A percentile compares a stretch with the other conserved stretches of the same genome.
These are phyloP conservation scores for Euphydryas editha DNA, from an alignment of 2,888 invertebrate species.

Conservation along the genomic window DNA sequence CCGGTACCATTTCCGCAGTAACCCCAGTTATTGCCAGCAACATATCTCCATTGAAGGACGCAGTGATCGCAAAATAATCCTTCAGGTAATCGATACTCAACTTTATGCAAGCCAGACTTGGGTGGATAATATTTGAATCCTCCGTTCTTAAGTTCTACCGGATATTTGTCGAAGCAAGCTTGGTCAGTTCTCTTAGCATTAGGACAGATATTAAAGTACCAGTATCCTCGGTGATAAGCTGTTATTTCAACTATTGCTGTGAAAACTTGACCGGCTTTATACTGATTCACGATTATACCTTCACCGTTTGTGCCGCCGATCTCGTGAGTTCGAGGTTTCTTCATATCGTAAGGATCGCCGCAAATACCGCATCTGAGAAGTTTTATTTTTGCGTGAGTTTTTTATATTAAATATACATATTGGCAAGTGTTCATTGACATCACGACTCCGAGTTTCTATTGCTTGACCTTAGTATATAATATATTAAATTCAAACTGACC, in stretches of 20 bases:
- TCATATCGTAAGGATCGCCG: conserved; percentile 90
- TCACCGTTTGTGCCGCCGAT: conserved; percentile 91
- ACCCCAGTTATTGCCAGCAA: conserved; percentile 94
- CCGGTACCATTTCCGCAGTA: conserved; percentile 86
- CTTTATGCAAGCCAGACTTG: conserved; percentile 87
- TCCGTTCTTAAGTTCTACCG: conserved; percentile 82
- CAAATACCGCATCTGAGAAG: conserved; percentile 89
- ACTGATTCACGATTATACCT: conserved; percentile 88
- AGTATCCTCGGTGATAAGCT: conserved; percentile 92
- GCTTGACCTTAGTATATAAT: too few relatives aligned
- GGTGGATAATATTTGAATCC: conserved; percentile 87
- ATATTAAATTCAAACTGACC: too few relatives aligned
- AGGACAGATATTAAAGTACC: conserved; percentile 91
- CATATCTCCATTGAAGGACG: conserved; percentile 93
- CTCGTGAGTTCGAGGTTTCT: conserved; percentile 89
- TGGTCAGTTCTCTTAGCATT: conserved; percentile 87
- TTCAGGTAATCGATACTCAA: conserved; percentile 83
- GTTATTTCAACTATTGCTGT: conserved; percentile 89
- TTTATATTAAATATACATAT: too few relatives aligned
- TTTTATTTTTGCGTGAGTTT: not conserved
- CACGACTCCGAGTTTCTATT: too few relatives aligned
- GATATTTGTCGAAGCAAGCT: conserved; percentile 88
- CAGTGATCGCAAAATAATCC: conserved; percentile 90
- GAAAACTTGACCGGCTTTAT: conserved; percentile 86
- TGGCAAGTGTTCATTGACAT: too few relatives aligned